Base-by-base conservation (phyloP, 2,113 vertebrate species). In the Zapornia atra region DNA sequence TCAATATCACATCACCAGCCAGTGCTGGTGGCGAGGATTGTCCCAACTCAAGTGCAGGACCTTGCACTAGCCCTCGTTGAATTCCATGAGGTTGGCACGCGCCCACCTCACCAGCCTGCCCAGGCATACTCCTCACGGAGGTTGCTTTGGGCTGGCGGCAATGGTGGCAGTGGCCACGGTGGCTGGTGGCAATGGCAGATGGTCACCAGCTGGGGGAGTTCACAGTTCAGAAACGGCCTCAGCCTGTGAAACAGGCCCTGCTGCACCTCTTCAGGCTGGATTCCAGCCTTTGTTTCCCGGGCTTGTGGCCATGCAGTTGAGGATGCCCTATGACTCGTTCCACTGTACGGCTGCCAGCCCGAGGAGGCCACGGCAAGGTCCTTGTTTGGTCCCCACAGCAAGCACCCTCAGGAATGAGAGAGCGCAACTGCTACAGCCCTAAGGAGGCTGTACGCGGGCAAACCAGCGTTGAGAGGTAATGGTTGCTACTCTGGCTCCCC, bases 131-230 rank as follows among this genome's bases (percentile, higher is more conserved):
- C 18, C 44, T 38, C 12, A 4, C 34, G 11, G 42, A 26, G 72
- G 14, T 50, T 54, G 1, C 6, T 8, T 10, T 26, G 82, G 46
- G 15, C 38, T 3, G 64, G 51, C 13, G 26, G 28, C 28, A 48
- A 22, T 22, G 48, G 48, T 48, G 48, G 48, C 48, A 48, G 48
- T 48, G 48, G 21, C 48, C 21, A 48, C 29, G 29, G 53, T 7
- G 82, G 31, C 34, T 56, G 65, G 0, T 4, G 84, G 95, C 29
- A 88, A 48, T 95, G 50, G 72, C 96, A 28, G 54, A 2, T 8
- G 0, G 6, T 51, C 25, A 1, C 97, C 97, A 95, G 92, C 78
- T 46, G 97, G 90, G 96, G 96, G 97, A 88, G 96, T 73, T 38
- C 95, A 40, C 82, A 86, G 94, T 64, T 90, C 83, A 96, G 71